A percentile compares a stretch with the other conserved stretches of the same genome.
phyloP scores from a whole-genome alignment of 2,888 invertebrate species.

The Sinodicranocentrus sp. region DNA sequence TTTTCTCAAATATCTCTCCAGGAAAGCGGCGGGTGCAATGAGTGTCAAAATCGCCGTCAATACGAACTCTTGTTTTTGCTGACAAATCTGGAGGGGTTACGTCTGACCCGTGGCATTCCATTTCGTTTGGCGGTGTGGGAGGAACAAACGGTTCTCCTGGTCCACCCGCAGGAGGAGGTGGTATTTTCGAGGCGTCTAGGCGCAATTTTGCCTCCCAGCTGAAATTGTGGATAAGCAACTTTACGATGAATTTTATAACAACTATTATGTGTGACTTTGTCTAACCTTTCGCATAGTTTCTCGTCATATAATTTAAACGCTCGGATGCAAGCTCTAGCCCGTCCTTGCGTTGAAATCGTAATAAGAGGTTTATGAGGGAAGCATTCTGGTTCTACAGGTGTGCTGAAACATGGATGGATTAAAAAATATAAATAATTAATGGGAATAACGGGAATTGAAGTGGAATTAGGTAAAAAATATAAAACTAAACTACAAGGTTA shows the following conservation, averaged over 20 bases:
- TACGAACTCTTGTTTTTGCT: slow-evolving; percentile 27
- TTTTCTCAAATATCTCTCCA: slow-evolving; percentile 15
- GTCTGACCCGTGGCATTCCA: slow-evolving; percentile 25
- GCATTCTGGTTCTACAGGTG: slow-evolving; percentile 34
- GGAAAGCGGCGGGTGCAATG: slow-evolving; percentile 40
- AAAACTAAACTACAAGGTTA: not conserved
- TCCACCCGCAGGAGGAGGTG: slow-evolving; percentile 5
- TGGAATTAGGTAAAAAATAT: not conserved
- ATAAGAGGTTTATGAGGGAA: slow-evolving; percentile 16
- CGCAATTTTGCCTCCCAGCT: slow-evolving; percentile 32
- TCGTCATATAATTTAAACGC: slow-evolving; percentile 1
- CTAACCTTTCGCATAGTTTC: slow-evolving; percentile 16
- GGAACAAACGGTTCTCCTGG: no score
- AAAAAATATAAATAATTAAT: no score
- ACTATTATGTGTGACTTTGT: not conserved
- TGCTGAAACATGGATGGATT: slow-evolving; percentile 13
- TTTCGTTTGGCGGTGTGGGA: not conserved
- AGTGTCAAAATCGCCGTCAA: slow-evolving; percentile 47
- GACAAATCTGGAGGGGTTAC: not conserved
- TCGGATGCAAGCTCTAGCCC: slow-evolving; percentile 37
- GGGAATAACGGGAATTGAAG: no score
- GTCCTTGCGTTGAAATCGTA: not conserved
- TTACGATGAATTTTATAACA: not conserved
- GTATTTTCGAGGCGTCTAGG: not conserved
- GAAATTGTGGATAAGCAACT: not conserved